phyloP scores from a whole-genome alignment of 2,113 vertebrate species.

The Bubo bubo region DNA sequence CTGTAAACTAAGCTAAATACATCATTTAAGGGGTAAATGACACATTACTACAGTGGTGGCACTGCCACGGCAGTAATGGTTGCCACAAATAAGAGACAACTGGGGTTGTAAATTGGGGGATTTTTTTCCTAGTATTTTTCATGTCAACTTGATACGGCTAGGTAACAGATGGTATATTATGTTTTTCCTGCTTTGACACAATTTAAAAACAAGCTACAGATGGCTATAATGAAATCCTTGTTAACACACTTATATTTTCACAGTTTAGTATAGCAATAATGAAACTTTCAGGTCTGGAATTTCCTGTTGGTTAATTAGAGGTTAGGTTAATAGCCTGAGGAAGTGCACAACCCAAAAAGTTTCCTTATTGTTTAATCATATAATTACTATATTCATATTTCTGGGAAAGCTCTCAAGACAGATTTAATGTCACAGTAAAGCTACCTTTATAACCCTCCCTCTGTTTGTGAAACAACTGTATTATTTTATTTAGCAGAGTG shows the following conservation, averaged over 20 bases:
- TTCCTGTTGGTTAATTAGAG: constrained; percentile 59
- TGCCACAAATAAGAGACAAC: not conserved
- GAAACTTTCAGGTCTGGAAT: constrained; percentile 46
- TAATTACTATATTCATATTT: constrained; percentile 40
- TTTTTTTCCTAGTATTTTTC: not conserved
- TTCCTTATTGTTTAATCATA: constrained; percentile 48
- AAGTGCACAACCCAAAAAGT: constrained; percentile 42
- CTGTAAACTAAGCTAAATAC: not conserved
- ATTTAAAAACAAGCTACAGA: constrained; percentile 57
- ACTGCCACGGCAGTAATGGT: not conserved
- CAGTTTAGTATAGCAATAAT: constrained; percentile 43
- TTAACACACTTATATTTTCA: constrained; percentile 58
- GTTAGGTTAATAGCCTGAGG: constrained; percentile 47
- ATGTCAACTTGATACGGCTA: not conserved
- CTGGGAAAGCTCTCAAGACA: constrained; percentile 40
- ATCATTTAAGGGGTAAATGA: not conserved
- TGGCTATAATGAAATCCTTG: constrained; percentile 57
- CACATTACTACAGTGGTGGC: not conserved
- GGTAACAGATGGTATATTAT: constrained; percentile 52
- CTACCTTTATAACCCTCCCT: not conserved
- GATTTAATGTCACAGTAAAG: constrained; percentile 32
- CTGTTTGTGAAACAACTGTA: not conserved
- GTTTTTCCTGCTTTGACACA: constrained; percentile 33
- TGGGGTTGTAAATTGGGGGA: not conserved
- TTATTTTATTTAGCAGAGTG: not conserved